Base-by-base conservation (phyloP, 2,888 invertebrate species). In the Amiota communis region DNA sequence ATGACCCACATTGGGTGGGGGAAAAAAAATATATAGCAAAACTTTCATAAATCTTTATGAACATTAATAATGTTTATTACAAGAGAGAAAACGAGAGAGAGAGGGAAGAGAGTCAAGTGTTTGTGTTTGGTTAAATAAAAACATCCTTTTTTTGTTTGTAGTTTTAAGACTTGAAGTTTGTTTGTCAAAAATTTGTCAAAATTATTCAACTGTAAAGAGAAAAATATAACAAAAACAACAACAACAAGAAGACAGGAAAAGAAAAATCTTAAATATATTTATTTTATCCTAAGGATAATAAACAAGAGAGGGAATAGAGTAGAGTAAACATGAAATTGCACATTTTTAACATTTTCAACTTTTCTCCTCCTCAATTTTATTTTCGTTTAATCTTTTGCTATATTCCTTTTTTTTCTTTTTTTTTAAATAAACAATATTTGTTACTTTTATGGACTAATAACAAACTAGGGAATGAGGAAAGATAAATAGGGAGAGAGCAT, bases 271-370 rank as follows among this genome's bases (percentile, higher is more conserved):
- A 57, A n/a, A 11, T 13, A 59, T 13, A 53, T 23, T 6, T 68
- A 12, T 12, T 59, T 51, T 23, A 69, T 51, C 59, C 17, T n/a
- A 12, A 46, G 70, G 71, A 61, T 47, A 63, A 76, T 75, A 72
- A 57, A 75, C 59, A 78, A 78, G 72, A 36, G 36, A 36, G 36
- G 36, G 36, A 36, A 6, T 36, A 36, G 36, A 36, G 36, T 36
- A 6, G 6, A 81, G 78, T 76, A 78, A 78, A 83, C 78, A 81
- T 80, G 75, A 78, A 81, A 82, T 81, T 81, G 81, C 80, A 81
- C 80, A 85, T 85, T 83, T 84, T 82, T 82, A 72, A 81, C 79
- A 76, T 78, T 79, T 79, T 23, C 23, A 23, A 23, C 23, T 23
- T 23, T 23, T 23, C 23, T 23, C 23, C 23, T 23, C 23, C 23